A percentile compares a stretch with the other conserved stretches of the same genome.
phyloP scores from a whole-genome alignment of 2,888 invertebrate genomes.

The Acronicta alni region DNA sequence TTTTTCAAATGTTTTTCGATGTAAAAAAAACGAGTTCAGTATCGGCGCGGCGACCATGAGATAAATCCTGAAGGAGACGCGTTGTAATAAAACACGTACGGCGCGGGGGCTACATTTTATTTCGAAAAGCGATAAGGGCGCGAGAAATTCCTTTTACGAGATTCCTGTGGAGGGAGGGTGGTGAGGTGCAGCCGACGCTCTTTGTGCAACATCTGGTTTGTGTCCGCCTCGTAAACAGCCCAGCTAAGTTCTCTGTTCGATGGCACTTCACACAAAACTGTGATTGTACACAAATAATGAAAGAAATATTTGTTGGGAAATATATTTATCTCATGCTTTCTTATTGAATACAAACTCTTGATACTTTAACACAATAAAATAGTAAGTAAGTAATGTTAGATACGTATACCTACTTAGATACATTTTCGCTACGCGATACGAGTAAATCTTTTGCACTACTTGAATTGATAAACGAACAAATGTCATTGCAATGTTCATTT shows the following conservation, averaged over 20 bases:
- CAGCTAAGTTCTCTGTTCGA: slow-evolving; percentile 48
- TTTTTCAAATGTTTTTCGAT: slow-evolving; percentile 73
- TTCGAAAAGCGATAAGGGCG: slow-evolving; percentile 88
- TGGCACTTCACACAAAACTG: slow-evolving; percentile 50
- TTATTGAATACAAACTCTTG: neutral
- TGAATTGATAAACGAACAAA: too few relatives aligned
- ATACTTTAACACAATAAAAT: neutral
- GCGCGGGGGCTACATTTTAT: slow-evolving; percentile 86
- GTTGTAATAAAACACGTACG: slow-evolving; percentile 88
- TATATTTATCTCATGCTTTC: slow-evolving; percentile 6
- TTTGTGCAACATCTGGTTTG: slow-evolving; percentile 85
- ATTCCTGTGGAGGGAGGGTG: slow-evolving; percentile 77
- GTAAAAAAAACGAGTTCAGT: slow-evolving; percentile 76
- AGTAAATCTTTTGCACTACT: neutral
- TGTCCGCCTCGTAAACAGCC: slow-evolving; percentile 65
- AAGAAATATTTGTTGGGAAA: slow-evolving; percentile 29
- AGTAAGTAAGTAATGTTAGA: too few relatives aligned
- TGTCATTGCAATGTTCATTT: too few relatives aligned
- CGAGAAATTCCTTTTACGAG: slow-evolving; percentile 88
- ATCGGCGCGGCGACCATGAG: slow-evolving; percentile 77
- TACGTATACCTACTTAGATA: neutral
- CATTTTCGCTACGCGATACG: neutral
- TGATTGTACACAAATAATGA: slow-evolving; percentile 45
- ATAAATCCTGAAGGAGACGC: slow-evolving; percentile 86
- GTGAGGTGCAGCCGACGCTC: slow-evolving; percentile 67